Evolutionary conservation across 2,797 vertebrate genomes (phyloP), one percentile per base, ranked within the genome.

Genomic region (Lycodopsis pacificus): DNA sequence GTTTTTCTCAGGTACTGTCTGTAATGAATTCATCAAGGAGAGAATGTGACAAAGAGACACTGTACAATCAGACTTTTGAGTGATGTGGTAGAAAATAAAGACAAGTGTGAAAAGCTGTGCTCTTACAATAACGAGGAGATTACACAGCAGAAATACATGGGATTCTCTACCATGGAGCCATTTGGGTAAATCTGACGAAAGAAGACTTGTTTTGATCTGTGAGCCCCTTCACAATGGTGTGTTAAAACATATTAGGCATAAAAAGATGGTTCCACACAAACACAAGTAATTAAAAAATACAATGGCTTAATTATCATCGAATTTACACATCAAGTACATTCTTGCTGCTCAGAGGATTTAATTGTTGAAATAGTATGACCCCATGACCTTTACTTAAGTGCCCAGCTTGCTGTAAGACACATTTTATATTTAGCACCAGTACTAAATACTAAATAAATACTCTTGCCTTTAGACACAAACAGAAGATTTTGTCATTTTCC

Each of bases 1-100:
- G 66, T 58, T 46, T 54, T 65, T 10, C 7, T 58, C 15, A 42
- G 27, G 34, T 32, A 32, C 19, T 40, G 25, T 54, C 30, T 65
- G n/a, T 15, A 34, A 76, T 48, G 40, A 34, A 70, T 66, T 53
- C 27, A 58, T 74, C 61, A 65, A 40, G 62, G 61, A 61, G 62
- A 38, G 20, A 53, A 57, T 13, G 25, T 66, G 48, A 65, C 71
- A 76, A 40, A 64, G 27, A 53, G 1, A 19, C 20, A 44, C 17
- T 51, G n/a, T 38, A 53, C 30, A 61, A 20, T 71, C 62, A 62
- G 25, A 38, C 53, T 51, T 77, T 44, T 74, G 56, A 78, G 20
- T 34, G 51, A 3, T 30, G 59, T 22, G 15, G 12, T 11, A 36
- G 65, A 65, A 66, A 71, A 48, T n/a, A 56, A 44, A 58, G 51